A percentile compares a stretch with the other conserved stretches of the same genome.
Evolutionary conservation across 1,140 invertebrate species (phyloP).

Genomic region (Aphelenchoides besseyi): DNA sequence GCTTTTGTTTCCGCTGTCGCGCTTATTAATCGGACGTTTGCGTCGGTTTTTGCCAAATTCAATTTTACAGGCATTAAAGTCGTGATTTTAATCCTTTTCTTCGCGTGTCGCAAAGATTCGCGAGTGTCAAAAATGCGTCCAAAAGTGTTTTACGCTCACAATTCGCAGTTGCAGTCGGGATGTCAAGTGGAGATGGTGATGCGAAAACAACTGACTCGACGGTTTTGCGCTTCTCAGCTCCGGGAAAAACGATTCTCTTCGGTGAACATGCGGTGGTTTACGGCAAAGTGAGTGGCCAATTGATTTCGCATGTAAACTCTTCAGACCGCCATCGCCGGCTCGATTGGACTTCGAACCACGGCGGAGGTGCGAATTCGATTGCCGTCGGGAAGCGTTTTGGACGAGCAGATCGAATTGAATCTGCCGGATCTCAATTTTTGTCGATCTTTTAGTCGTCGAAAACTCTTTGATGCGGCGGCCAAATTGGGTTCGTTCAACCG

Average conservation of each 20-base stretch:
- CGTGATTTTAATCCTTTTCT: too few species aligned
- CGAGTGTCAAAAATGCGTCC: too few species aligned
- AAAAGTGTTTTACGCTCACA: too few species aligned
- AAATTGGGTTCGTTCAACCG: background rate
- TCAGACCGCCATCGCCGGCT: slow-evolving; percentile 76
- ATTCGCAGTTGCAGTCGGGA: slow-evolving; percentile 1
- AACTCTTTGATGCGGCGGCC: slow-evolving; percentile 8
- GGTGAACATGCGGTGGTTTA: slow-evolving; percentile 97
- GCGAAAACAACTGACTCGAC: background rate
- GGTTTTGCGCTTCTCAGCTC: slow-evolving; percentile 72
- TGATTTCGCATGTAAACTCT: slow-evolving; percentile 26
- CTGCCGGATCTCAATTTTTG: slow-evolving; percentile 17
- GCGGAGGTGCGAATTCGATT: slow-evolving; percentile 6
- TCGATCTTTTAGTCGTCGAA: background rate
- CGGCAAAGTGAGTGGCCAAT: slow-evolving; percentile 71
- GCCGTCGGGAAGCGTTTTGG: background rate
- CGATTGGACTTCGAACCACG: slow-evolving; percentile 76
- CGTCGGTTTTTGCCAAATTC: too few species aligned
- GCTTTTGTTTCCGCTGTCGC: too few species aligned
- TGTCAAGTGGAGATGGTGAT: background rate
- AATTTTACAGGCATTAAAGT: too few species aligned
- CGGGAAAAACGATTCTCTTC: slow-evolving; percentile 91
- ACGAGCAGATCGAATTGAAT: slow-evolving; percentile 21
- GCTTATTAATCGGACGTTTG: too few species aligned
- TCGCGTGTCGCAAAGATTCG: too few species aligned